Conservation (phyloP, 2,888 invertebrate species). For the Trichacis sp. region DNA sequence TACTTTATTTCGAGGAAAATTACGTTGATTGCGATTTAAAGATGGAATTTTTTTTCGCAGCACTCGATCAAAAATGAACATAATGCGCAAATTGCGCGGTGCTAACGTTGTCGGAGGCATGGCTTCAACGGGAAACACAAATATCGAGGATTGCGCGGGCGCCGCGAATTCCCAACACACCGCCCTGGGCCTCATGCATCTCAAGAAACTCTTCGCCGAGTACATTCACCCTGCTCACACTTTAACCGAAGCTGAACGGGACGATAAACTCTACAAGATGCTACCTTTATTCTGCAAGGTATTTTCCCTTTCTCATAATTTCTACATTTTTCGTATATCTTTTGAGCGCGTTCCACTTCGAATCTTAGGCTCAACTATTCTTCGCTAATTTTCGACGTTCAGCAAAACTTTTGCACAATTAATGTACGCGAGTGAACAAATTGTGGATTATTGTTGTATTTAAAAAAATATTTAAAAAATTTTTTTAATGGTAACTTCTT, state of each 20-base stretch:
- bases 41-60: conserved; percentile 25
- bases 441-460: too few species aligned
- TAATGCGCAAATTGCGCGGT: conserved; percentile 90
- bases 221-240: conserved; percentile 90
- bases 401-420: too few species aligned
- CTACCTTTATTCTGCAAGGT: conserved; percentile 98
- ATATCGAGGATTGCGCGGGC: conserved; percentile 73
- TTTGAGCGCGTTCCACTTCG: too few species aligned
- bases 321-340: too few species aligned
- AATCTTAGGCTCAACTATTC: too few species aligned
- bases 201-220: conserved; percentile 95
- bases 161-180: conserved; percentile 80
- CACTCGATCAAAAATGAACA: conserved; percentile 77
- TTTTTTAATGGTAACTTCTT: too few species aligned
- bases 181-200: conserved; percentile 93
- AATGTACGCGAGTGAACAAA: too few species aligned
- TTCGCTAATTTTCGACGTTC: too few species aligned
- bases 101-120: conserved; percentile 69
- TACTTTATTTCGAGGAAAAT: too few species aligned
- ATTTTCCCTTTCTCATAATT: too few species aligned
- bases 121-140: conserved; percentile 69
- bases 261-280: conserved; percentile 97
- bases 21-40: too few species aligned
- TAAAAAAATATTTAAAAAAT: too few species aligned
- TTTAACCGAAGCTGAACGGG: conserved; percentile 83